Evolutionary conservation across 2,888 invertebrate species (phyloP).

Genomic region (Cryptocephalus primarius): DNA sequence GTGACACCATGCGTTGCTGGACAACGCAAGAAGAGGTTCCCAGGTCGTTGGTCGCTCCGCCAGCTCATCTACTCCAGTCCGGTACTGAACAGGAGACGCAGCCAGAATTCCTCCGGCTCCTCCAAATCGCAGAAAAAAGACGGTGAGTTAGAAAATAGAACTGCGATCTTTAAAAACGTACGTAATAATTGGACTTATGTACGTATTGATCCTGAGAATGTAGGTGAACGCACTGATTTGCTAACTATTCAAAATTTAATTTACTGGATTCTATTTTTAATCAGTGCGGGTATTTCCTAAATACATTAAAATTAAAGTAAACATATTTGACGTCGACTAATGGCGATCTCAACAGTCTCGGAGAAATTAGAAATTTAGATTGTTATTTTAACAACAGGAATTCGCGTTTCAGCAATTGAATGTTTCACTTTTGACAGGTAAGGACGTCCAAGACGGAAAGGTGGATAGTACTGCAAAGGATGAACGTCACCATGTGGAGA

Average conservation of each 20-base stretch:
- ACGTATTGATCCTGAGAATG: too few relatives aligned
- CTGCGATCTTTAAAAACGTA: not conserved
- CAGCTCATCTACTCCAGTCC: slow-evolving; percentile 61
- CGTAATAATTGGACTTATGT: too few relatives aligned
- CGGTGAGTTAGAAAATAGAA: slow-evolving; percentile 6
- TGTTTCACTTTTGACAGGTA: slow-evolving; percentile 24
- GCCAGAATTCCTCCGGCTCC: slow-evolving; percentile 23
- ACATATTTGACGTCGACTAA: too few relatives aligned
- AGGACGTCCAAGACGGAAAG: slow-evolving; percentile 35
- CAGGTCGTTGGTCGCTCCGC: slow-evolving; percentile 53
- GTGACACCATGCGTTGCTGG: slow-evolving; percentile 28
- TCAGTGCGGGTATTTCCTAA: too few relatives aligned
- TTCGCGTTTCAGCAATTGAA: too few relatives aligned
- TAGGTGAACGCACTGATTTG: too few relatives aligned
- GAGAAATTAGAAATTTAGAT: too few relatives aligned
- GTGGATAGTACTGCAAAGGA: slow-evolving; percentile 32
- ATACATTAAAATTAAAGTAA: too few relatives aligned
- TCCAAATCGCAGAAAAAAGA: slow-evolving; percentile 21
- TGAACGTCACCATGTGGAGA: slow-evolving; percentile 39
- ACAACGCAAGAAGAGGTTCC: slow-evolving; percentile 36
- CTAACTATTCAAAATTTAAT: too few relatives aligned
- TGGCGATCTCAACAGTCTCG: too few relatives aligned
- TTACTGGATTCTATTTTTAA: too few relatives aligned
- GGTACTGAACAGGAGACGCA: slow-evolving; percentile 52
- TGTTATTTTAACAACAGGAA: too few relatives aligned